Percentiles rank a stretch among this genome's conserved stretches.
Evolutionary conservation across 1,140 invertebrate genomes (phyloP).

Genomic region (Rhagoletis zephyria): DNA sequence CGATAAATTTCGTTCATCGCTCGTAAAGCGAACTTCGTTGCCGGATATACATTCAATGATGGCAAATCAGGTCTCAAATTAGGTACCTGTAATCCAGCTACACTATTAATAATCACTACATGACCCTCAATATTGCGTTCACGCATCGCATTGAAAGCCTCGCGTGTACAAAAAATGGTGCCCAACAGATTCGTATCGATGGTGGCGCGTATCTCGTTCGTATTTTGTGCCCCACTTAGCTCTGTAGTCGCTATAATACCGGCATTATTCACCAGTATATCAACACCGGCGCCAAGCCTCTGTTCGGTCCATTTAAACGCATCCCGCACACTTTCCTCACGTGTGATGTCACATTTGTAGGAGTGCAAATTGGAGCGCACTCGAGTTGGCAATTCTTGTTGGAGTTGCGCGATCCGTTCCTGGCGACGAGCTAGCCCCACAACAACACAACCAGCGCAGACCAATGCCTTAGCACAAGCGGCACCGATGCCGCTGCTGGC

Average conservation of each 20-base stretch:
- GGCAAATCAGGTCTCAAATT: conserved; percentile 67
- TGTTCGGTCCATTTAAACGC: conserved; percentile 79
- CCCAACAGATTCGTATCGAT: conserved; percentile 83
- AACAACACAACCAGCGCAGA: conserved; percentile 77
- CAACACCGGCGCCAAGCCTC: conserved; percentile 79
- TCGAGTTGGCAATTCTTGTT: conserved; percentile 57
- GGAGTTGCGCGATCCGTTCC: conserved; percentile 76
- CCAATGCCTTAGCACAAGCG: conserved; percentile 72
- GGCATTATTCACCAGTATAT: conserved; percentile 85
- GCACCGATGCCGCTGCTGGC: conserved; percentile 78
- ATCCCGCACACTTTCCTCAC: conserved; percentile 78
- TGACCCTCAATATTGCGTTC: conserved; percentile 79
- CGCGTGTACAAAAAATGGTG: conserved; percentile 79
- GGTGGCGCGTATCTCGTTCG: conserved; percentile 67
- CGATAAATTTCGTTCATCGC: conserved; percentile 78
- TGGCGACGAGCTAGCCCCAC: conserved; percentile 81
- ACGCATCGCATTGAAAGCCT: conserved; percentile 80
- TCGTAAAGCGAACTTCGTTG: conserved; percentile 77
- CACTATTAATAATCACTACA: conserved; percentile 74
- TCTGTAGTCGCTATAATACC: conserved; percentile 76
- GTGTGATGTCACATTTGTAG: conserved; percentile 77
- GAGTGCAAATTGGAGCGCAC: conserved; percentile 73
- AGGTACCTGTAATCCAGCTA: conserved; percentile 70
- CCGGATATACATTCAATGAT: conserved; percentile 76
- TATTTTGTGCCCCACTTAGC: conserved; percentile 74